Percentiles rank a stretch among this genome's conserved stretches.
phyloP scores from a whole-genome alignment of 2,113 vertebrate genomes.

The Boleophthalmus pectinirostris region DNA sequence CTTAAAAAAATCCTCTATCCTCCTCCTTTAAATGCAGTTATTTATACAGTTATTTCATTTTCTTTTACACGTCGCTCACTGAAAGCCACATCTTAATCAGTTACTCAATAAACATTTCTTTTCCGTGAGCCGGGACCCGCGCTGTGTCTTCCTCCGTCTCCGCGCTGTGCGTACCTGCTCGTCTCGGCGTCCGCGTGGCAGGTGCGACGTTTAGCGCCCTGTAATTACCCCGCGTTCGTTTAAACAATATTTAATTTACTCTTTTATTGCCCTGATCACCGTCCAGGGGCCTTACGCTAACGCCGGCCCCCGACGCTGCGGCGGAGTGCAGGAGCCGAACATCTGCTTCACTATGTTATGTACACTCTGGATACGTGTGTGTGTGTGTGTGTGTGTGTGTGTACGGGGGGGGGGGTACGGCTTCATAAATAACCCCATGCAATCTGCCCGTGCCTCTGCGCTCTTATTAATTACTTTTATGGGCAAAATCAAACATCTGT shows the following conservation, averaged over 20 bases:
- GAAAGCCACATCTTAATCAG: too few relatives aligned
- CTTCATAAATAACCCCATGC: slow-evolving; percentile 84
- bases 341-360: slow-evolving; percentile 32
- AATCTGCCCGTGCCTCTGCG: slow-evolving; percentile 79
- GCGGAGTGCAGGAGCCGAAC: slow-evolving; percentile 28
- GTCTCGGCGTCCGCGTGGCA: neutral
- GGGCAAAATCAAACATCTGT: slow-evolving; percentile 84
- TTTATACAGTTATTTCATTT: too few relatives aligned
- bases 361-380: neutral
- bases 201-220: slow-evolving; percentile 18
- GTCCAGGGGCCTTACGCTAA: slow-evolving; percentile 25
- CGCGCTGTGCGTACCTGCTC: neutral
- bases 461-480: slow-evolving; percentile 83
- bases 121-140: too few relatives aligned
- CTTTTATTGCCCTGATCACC: neutral
- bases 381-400: slow-evolving; percentile 68
- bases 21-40: too few relatives aligned
- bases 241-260: neutral
- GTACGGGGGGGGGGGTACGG: slow-evolving; percentile 31
- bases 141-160: too few relatives aligned
- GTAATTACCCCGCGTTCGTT: slow-evolving; percentile 4
- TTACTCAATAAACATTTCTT: too few relatives aligned
- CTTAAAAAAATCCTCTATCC: too few relatives aligned
- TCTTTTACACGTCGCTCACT: too few relatives aligned
- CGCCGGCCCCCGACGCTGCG: slow-evolving; percentile 14